Evolutionary conservation across 2,797 vertebrate species (phyloP), one percentile per base, ranked within the genome.

Genomic region (Enteromius argenteus): DNA sequence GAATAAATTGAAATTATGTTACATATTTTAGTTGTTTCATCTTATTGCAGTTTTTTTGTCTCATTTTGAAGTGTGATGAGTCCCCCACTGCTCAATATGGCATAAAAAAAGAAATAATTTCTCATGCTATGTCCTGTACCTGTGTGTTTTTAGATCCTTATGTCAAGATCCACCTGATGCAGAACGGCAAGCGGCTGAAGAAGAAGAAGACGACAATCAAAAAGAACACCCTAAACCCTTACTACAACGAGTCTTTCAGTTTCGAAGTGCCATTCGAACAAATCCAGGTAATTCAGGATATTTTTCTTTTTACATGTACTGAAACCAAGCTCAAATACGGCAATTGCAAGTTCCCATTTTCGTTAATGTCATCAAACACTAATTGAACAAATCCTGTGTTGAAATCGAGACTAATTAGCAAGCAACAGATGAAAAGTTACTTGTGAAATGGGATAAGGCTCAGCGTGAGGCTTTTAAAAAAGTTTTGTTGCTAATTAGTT

Each of bases 171-270:
- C 98, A 99, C 92, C 96, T 99, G 95, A 99, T 99, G 98, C 98
- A 99, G 92, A 99, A 99, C 0, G 98, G 98, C 79, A 99, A 99
- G 93, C 96, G 98, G 86, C 96, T 99, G 96, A 99, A 99, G 96
- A 99, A 99, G 95, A 99, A 99, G 96, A 99, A 99, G 96, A 99
- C 98, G 86, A 99, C 98, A 89, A 99, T 99, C 96, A 99, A 99
- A 93, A 99, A 99, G 96, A 99, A 99, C 92, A 99, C 98, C 76
- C 98, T 99, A 85, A 99, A 99, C 94, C 98, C 98, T 87, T 99
- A 99, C 92, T 99, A 99, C 96, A 99, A 99, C 0, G 98, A 99
- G 93, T 99, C 98, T 84, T 99, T 99, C 94, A 99, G 98, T 94
- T 99, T 99, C 91, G 98, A 99, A 96, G 98, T 99, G 94, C 98